Evolutionary conservation across 1,140 invertebrate genomes (phyloP).

Genomic region (Coelopa frigida): DNA sequence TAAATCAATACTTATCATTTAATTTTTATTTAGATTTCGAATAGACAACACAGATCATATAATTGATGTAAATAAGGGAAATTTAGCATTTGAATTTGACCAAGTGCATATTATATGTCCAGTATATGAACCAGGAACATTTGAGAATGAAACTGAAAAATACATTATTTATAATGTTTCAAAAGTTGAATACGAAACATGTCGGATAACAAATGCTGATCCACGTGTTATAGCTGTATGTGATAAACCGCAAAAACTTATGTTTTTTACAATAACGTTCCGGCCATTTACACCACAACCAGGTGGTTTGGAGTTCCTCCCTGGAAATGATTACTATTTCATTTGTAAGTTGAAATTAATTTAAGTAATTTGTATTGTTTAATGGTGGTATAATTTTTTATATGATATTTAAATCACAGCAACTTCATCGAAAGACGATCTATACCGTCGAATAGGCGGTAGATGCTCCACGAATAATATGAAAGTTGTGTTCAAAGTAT

Average conservation of each 20-base stretch:
- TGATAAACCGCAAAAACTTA: constrained; percentile 87
- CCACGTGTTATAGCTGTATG: constrained; percentile 89
- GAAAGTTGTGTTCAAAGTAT: constrained; percentile 94
- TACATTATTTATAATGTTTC: constrained; percentile 96
- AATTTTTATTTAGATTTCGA: constrained; percentile 71
- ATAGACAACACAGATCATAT: constrained; percentile 97
- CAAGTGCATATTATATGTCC: constrained; percentile 95
- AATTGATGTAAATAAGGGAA: constrained; percentile 92
- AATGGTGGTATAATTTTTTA: neutral
- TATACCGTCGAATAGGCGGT: constrained; percentile 83
- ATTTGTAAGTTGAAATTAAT: constrained; percentile 62
- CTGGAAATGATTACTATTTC: constrained; percentile 93
- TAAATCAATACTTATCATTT: no score
- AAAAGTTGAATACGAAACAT: constrained; percentile 92
- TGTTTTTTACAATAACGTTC: constrained; percentile 96
- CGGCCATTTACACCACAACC: constrained; percentile 92
- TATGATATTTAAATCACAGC: constrained; percentile 45
- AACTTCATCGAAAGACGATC: constrained; percentile 83
- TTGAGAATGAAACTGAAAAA: constrained; percentile 84
- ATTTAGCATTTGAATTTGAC: constrained; percentile 87
- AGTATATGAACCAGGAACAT: constrained; percentile 77
- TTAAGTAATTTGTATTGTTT: neutral
- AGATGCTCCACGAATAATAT: constrained; percentile 88
- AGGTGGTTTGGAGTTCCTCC: constrained; percentile 86
- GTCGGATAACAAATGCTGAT: constrained; percentile 88